Conservation (phyloP, 1,140 invertebrate genomes). For the Drosophila busckii region DNA sequence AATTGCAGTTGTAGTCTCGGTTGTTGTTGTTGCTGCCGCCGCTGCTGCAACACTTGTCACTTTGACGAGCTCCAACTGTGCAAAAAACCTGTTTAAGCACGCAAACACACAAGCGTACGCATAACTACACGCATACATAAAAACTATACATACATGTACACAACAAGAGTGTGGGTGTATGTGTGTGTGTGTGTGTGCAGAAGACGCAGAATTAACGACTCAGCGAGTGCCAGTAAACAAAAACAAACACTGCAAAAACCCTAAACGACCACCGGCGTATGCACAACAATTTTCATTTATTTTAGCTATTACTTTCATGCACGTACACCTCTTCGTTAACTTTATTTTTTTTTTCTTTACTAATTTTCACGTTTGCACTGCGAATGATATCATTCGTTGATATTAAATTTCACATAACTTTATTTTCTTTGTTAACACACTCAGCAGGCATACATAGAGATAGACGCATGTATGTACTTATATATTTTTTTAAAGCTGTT, state of each 20-base stretch:
- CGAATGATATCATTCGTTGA: conserved; percentile 1
- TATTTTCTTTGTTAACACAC: not conserved
- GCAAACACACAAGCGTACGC: conserved; percentile 25
- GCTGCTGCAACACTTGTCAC: conserved; percentile 30
- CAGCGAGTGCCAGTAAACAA: conserved; percentile 19
- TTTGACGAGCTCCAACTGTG: too few relatives aligned
- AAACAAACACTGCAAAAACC: conserved; percentile 2
- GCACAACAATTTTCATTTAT: conserved; percentile 2
- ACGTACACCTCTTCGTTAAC: not conserved
- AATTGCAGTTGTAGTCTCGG: conserved; percentile 6
- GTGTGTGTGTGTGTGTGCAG: too few relatives aligned
- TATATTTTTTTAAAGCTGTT: conserved; percentile 6
- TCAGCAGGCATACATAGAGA: not conserved
- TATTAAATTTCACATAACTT: conserved; percentile 4
- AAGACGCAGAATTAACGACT: conserved; percentile 7
- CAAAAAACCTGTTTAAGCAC: conserved; percentile 28
- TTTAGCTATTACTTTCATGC: not conserved
- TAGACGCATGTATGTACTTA: too few relatives aligned
- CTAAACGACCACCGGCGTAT: not conserved
- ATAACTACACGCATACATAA: conserved; percentile 10
- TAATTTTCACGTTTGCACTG: conserved; percentile 1
- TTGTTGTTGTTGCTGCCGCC: conserved; percentile 17
- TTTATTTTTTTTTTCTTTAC: not conserved
- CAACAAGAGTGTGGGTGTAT: too few relatives aligned
- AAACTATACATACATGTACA: conserved; percentile 5